Base-by-base conservation (phyloP, 37 sponge, comb jelly and placozoan species). In the Sycon ciliatum region DNA sequence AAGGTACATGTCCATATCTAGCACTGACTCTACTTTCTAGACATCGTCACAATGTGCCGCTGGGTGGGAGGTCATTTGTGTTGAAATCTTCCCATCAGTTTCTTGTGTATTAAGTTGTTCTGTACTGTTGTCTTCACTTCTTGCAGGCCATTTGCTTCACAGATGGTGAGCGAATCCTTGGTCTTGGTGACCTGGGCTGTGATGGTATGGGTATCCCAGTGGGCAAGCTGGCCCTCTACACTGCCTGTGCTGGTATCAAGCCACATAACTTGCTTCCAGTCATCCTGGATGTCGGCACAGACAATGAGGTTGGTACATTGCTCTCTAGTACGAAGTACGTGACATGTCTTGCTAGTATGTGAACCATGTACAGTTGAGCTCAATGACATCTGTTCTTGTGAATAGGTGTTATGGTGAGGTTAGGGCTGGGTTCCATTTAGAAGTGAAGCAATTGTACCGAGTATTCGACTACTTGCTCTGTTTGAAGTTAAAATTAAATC, bases 151-250 rank as follows among this genome's bases (percentile, higher is more conserved):
- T 74, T 32, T 61, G 64, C 46, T 74, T 74, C 65, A 74, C 75
- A 26, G 75, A 74, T 40, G 75, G 75, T 33, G 75, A 74, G 65
- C 22, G 75, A 5, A 74, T 74, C 52, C 65, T 74, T 49, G 75
- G 75, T 34, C 65, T 74, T 3, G 75, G 75, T n/a, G 75, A 74
- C 34, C 75, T 54, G 65, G 75, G 75, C 7, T 74, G 75, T 39
- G 53, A 74, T 32, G 75, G 75, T n/a, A 74, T 74, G 75, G 75
- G 75, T 29, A 74, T 74, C 7, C 75, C 75, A 7, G 75, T 74
- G 30, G 75, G 75, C 3, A 74, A 74, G 23, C 11, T 74, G 65
- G 64, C 75, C 5, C 49, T 74, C 35, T 74, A 74, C 65, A 74
- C 75, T 13, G 75, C 56, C n/a, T 74, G 75, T 74, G 75, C 75